Evolutionary conservation across 1,140 invertebrate genomes (phyloP).

Genomic region (Bacillus rossius): DNA sequence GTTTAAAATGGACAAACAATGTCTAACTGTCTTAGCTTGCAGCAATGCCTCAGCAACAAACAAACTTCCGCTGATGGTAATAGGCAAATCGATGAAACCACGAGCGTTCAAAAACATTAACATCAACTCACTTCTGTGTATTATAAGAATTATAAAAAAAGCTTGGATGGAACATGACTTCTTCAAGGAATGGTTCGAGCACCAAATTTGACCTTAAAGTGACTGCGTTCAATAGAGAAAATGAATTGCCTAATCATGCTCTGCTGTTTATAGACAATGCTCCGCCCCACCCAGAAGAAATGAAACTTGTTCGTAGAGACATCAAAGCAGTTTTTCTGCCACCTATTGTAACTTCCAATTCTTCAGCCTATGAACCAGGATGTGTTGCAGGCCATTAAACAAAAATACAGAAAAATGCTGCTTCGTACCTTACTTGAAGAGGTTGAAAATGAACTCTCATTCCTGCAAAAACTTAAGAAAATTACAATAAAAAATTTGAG

Average conservation of each 20-base stretch:
- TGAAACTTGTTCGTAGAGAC: slow-evolving; percentile 6
- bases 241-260: slow-evolving; percentile 15
- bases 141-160: no score
- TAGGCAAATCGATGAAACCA: no score
- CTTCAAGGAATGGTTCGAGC: slow-evolving; percentile 35
- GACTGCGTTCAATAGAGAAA: slow-evolving; percentile 14
- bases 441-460: not conserved
- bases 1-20: slow-evolving; percentile 29
- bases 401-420: slow-evolving; percentile 6
- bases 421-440: slow-evolving; percentile 1
- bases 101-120: no score
- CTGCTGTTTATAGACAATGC: slow-evolving; percentile 22
- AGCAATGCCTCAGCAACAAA: not conserved
- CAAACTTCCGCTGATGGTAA: no score
- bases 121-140: no score
- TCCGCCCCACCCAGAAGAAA: slow-evolving; percentile 9
- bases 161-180: slow-evolving; percentile 23
- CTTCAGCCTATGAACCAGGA: slow-evolving; percentile 40
- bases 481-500: slow-evolving; percentile 31
- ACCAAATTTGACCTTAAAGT: slow-evolving; percentile 33
- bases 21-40: slow-evolving; percentile 10
- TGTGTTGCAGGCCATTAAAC: slow-evolving; percentile 12
- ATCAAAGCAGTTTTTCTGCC: slow-evolving; percentile 39
- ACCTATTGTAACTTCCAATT: slow-evolving; percentile 37
- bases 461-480: slow-evolving; percentile 17